Percentiles rank a stretch among this genome's conserved stretches.
Evolutionary conservation across 2,797 vertebrate genomes (phyloP).

Genomic region (Aulostomus chinensis): DNA sequence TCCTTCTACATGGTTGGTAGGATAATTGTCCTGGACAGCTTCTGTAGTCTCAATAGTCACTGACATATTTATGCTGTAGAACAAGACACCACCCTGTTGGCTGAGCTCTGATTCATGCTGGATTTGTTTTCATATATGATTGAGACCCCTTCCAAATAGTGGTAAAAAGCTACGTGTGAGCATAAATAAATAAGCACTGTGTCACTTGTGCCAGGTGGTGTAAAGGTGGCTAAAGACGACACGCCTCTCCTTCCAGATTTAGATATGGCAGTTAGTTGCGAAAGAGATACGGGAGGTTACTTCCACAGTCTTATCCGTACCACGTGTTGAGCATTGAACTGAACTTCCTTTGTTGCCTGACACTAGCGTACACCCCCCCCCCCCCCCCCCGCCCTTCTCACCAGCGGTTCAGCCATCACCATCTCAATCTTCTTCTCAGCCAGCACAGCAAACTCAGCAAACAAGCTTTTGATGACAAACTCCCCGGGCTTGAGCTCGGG

Average conservation of each 20-base stretch:
- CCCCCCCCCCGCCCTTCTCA: conserved; percentile 74
- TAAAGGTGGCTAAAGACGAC: too few species aligned
- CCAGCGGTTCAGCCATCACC: conserved; percentile 99
- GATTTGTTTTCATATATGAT: too few species aligned
- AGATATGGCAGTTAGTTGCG: conserved; percentile 27
- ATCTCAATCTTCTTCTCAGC: conserved; percentile 99
- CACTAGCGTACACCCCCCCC: background rate
- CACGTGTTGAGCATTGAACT: conserved; percentile 23
- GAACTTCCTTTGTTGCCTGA: conserved; percentile 43
- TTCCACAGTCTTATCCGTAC: conserved; percentile 17
- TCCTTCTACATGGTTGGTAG: too few species aligned
- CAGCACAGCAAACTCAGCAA: conserved; percentile 98
- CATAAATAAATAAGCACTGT: too few species aligned
- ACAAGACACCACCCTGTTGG: too few species aligned
- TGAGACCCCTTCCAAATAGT: too few species aligned
- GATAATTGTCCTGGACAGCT: too few species aligned
- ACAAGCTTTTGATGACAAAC: conserved; percentile 99
- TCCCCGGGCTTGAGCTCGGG: conserved; percentile 99
- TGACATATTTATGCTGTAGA: too few species aligned
- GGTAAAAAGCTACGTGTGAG: too few species aligned
- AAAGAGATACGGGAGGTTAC: conserved; percentile 22
- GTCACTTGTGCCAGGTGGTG: too few species aligned
- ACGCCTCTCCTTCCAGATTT: conserved; percentile 9
- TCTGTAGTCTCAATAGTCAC: too few species aligned
- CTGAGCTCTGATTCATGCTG: too few species aligned